These are phyloP conservation scores for Arctia plantaginis DNA, from an alignment of 2,888 invertebrate species.

Conservation along the genomic window DNA sequence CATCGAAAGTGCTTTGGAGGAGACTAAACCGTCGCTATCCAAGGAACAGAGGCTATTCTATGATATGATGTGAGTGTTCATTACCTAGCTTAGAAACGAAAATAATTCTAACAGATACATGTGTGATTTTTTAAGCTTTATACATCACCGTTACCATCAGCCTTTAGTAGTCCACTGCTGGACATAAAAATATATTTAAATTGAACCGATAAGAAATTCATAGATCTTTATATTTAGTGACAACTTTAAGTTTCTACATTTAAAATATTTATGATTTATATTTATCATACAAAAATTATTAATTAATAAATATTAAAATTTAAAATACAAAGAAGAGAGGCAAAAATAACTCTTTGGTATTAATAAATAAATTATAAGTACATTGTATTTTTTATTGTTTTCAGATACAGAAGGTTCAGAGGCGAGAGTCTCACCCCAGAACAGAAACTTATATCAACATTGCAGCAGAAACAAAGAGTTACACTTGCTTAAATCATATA, in stretches of 20 bases:
- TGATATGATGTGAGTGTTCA: constrained; percentile 89
- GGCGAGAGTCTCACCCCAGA: constrained; percentile 85
- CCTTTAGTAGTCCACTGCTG: too few species aligned
- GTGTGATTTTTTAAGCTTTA: too few species aligned
- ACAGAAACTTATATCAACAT: constrained; percentile 75
- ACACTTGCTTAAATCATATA: constrained; percentile 83
- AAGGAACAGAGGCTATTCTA: constrained; percentile 90
- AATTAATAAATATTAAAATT: neutral
- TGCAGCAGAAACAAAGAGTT: constrained; percentile 80
- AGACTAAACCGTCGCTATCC: constrained; percentile 93
- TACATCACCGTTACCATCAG: too few species aligned
- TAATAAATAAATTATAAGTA: neutral
- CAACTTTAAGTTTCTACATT: too few species aligned
- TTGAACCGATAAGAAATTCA: too few species aligned
- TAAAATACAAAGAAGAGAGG: neutral
- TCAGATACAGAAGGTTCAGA: constrained; percentile 88
- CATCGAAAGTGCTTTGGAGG: constrained; percentile 88
- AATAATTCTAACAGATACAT: too few species aligned
- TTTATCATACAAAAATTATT: too few species aligned
- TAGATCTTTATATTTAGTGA: too few species aligned
- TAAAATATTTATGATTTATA: neutral
- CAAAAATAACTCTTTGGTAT: too few species aligned
- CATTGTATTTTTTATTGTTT: constrained; percentile 41
- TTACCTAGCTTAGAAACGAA: neutral
- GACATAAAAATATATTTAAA: too few species aligned